A percentile compares a stretch with the other conserved stretches of the same genome.
phyloP scores from a whole-genome alignment of 2,888 invertebrate species.

The Caenorhabditis doughertyi region DNA sequence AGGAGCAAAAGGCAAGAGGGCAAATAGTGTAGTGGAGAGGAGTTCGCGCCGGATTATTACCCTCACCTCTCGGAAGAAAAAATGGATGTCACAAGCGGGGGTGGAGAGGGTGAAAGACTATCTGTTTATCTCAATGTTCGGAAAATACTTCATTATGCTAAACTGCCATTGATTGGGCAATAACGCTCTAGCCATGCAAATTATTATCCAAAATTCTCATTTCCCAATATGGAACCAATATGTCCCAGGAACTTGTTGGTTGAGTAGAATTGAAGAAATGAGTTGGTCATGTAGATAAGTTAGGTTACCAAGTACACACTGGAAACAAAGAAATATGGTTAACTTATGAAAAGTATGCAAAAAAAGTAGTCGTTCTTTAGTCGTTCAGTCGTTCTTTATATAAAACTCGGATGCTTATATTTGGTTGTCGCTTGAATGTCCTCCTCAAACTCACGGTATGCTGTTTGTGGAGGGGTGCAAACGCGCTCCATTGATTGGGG shows the following conservation, averaged over 20 bases:
- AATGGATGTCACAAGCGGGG: not conserved
- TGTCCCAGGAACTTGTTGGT: slow-evolving; percentile 80
- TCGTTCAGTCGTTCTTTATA: too few relatives aligned
- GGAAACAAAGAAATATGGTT: slow-evolving; percentile 29
- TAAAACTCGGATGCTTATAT: too few relatives aligned
- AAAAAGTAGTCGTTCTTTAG: slow-evolving; percentile 68
- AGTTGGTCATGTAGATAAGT: slow-evolving; percentile 78
- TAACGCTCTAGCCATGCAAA: too few relatives aligned
- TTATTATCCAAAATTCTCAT: slow-evolving; percentile 77
- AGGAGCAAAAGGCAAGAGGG: slow-evolving; percentile 14
- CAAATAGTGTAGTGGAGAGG: slow-evolving; percentile 61
- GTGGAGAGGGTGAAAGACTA: not conserved
- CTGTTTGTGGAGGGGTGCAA: too few relatives aligned
- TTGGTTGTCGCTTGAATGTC: too few relatives aligned
- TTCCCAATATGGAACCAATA: slow-evolving; percentile 78
- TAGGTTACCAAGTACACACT: slow-evolving; percentile 80
- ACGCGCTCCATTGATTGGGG: too few relatives aligned
- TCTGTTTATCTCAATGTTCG: not conserved
- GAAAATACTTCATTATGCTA: not conserved
- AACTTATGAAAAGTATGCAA: not conserved
- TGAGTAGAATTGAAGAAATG: slow-evolving; percentile 79
- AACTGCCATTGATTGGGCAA: too few relatives aligned
- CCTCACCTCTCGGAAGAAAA: not conserved
- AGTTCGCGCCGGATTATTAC: slow-evolving; percentile 45
- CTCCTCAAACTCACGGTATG: too few relatives aligned